Evolutionary conservation across 2,113 vertebrate species (phyloP).

Genomic region (Pagrus major): DNA sequence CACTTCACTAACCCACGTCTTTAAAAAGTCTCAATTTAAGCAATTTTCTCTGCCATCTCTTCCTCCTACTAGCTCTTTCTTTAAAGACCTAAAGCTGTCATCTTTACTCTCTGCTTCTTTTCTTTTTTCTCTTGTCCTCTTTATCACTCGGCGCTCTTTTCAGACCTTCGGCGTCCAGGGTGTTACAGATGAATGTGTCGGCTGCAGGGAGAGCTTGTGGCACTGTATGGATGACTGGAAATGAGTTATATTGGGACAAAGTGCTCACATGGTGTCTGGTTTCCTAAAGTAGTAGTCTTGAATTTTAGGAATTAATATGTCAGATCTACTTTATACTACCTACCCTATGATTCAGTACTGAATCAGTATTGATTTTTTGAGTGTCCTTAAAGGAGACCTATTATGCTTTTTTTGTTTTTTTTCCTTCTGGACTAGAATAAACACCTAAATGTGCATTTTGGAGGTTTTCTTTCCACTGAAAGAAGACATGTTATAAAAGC

Average conservation of each 20-base stretch:
- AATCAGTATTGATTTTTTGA: no score
- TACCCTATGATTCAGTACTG: no score
- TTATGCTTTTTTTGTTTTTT: no score
- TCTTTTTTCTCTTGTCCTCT: slow-evolving; percentile 23
- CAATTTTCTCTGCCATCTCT: slow-evolving; percentile 45
- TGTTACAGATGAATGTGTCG: slow-evolving; percentile 51
- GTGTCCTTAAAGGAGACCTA: no score
- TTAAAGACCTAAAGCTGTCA: slow-evolving; percentile 56
- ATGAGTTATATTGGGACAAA: slow-evolving; percentile 48
- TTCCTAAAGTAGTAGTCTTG: slow-evolving; percentile 10
- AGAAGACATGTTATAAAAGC: no score
- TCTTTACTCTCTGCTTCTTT: slow-evolving; percentile 9
- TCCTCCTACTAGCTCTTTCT: slow-evolving; percentile 40
- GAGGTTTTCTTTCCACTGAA: no score
- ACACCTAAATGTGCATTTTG: no score
- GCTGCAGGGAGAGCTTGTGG: slow-evolving; percentile 41
- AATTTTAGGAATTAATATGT: neutral
- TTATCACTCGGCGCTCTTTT: slow-evolving; percentile 34
- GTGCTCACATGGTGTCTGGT: slow-evolving; percentile 21
- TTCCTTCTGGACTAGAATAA: no score
- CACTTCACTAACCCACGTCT: slow-evolving; percentile 23
- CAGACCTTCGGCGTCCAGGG: slow-evolving; percentile 40
- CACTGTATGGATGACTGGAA: slow-evolving; percentile 35
- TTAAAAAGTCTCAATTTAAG: slow-evolving; percentile 51
- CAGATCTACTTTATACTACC: neutral